Conservation (phyloP, 2,797 vertebrate genomes). For the Sandelia bainsii region DNA sequence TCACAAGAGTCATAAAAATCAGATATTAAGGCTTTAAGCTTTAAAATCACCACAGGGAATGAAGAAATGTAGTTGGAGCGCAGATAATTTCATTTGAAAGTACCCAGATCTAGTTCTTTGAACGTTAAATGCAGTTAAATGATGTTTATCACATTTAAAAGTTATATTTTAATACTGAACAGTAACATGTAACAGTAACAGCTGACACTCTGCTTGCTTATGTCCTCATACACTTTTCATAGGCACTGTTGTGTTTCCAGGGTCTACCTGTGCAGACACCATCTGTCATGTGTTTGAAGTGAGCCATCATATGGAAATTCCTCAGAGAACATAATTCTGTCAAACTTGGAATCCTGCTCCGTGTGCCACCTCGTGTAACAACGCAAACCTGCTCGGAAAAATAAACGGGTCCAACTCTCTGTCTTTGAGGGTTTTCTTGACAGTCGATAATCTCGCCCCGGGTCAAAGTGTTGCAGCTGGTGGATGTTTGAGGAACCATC, state of each 20-base stretch:
- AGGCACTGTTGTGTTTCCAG: neutral
- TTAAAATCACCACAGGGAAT: too few species aligned
- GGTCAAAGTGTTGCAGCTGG: constrained; percentile 19
- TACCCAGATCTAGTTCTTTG: too few species aligned
- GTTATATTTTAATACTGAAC: neutral
- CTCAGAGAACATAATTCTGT: constrained; percentile 62
- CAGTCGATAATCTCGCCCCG: neutral
- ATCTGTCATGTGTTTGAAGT: constrained; percentile 64
- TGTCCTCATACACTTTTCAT: too few species aligned
- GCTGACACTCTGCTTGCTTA: too few species aligned
- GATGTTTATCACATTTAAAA: neutral
- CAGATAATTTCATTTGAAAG: too few species aligned
- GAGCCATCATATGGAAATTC: constrained; percentile 68
- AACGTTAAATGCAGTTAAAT: too few species aligned
- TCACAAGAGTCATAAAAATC: too few species aligned
- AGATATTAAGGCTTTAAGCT: too few species aligned
- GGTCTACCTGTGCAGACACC: constrained; percentile 4
- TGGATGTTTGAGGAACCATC: neutral
- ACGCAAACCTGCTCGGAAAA: constrained; percentile 26
- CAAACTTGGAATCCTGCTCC: constrained; percentile 38
- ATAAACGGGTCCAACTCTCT: constrained; percentile 20
- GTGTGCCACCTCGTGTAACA: constrained; percentile 36
- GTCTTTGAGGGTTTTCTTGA: constrained; percentile 21
- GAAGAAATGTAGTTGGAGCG: too few species aligned
- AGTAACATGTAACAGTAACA: too few species aligned